A percentile compares a stretch with the other conserved stretches of the same genome.
Conservation (phyloP, 2,797 vertebrate genomes). For the Melanotaenia boesemani region DNA sequence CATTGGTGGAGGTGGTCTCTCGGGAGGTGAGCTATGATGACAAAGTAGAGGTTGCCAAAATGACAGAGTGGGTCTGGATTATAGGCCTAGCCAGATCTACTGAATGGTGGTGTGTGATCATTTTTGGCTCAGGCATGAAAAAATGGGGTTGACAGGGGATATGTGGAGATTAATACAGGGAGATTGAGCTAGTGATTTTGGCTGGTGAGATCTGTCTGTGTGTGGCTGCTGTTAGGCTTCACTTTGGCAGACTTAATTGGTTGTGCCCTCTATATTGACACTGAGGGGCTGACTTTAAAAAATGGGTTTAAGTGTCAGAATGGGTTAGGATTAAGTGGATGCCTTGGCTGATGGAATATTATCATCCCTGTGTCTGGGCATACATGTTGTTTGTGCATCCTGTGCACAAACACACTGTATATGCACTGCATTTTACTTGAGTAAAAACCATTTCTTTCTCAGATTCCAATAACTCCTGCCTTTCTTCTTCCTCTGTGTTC, state of each 20-base stretch:
- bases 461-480: slow-evolving; percentile 8
- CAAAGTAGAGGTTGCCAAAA: slow-evolving; percentile 75
- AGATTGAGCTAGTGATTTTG: slow-evolving; percentile 76
- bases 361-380: slow-evolving; percentile 36
- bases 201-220: slow-evolving; percentile 54
- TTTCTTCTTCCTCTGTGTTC: background rate
- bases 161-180: slow-evolving; percentile 75
- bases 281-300: slow-evolving; percentile 68
- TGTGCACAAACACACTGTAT: slow-evolving; percentile 1
- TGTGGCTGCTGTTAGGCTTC: slow-evolving; percentile 61
- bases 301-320: slow-evolving; percentile 72
- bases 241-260: slow-evolving; percentile 76
- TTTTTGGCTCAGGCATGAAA: slow-evolving; percentile 74
- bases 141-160: slow-evolving; percentile 76
- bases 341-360: slow-evolving; percentile 58
- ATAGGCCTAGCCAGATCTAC: slow-evolving; percentile 69
- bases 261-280: slow-evolving; percentile 67
- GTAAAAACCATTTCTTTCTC: slow-evolving; percentile 28
- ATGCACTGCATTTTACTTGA: slow-evolving; percentile 18
- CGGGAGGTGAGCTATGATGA: slow-evolving; percentile 78
- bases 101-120: slow-evolving; percentile 73
- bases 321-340: slow-evolving; percentile 73
- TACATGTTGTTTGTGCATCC: slow-evolving; percentile 16
- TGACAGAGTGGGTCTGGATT: slow-evolving; percentile 79
- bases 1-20: slow-evolving; percentile 69